Percentiles rank a stretch among this genome's conserved stretches.
These are phyloP conservation scores for Ctenodactylus gundi DNA, from an alignment of 2,113 vertebrate species.

Conservation along the genomic window DNA sequence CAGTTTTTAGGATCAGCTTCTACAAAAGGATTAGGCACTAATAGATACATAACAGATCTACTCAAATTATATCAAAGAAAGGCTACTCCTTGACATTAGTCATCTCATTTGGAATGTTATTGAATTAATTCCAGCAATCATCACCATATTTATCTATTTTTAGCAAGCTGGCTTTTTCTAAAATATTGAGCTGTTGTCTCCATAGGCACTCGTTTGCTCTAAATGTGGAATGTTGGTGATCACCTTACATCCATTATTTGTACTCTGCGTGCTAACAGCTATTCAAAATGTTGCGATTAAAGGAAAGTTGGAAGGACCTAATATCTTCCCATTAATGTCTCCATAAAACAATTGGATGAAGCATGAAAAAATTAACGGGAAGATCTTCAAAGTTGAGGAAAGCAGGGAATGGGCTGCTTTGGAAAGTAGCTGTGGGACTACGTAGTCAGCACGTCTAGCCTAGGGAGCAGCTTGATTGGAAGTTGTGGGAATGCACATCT, in stretches of 20 bases:
- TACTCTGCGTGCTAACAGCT: constrained; percentile 54
- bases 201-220: constrained; percentile 74
- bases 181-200: constrained; percentile 73
- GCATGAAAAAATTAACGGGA: constrained; percentile 29
- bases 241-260: constrained; percentile 69
- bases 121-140: constrained; percentile 83
- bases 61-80: constrained; percentile 73
- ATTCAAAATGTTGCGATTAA: constrained; percentile 67
- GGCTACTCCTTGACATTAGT: constrained; percentile 77
- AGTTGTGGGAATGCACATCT: not conserved
- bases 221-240: constrained; percentile 72
- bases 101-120: constrained; percentile 78
- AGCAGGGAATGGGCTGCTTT: constrained; percentile 18
- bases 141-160: constrained; percentile 81
- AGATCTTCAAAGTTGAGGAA: constrained; percentile 47
- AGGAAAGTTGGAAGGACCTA: constrained; percentile 49
- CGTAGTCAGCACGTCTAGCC: not conserved
- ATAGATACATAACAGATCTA: constrained; percentile 49
- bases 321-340: constrained; percentile 50
- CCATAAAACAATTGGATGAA: not conserved
- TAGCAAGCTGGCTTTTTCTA: constrained; percentile 74
- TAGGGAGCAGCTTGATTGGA: not conserved
- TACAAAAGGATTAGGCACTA: constrained; percentile 50
- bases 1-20: constrained; percentile 37
- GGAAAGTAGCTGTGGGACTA: not conserved